Base-by-base conservation (phyloP, 2,113 vertebrate genomes). In the Entelurus aequoreus region DNA sequence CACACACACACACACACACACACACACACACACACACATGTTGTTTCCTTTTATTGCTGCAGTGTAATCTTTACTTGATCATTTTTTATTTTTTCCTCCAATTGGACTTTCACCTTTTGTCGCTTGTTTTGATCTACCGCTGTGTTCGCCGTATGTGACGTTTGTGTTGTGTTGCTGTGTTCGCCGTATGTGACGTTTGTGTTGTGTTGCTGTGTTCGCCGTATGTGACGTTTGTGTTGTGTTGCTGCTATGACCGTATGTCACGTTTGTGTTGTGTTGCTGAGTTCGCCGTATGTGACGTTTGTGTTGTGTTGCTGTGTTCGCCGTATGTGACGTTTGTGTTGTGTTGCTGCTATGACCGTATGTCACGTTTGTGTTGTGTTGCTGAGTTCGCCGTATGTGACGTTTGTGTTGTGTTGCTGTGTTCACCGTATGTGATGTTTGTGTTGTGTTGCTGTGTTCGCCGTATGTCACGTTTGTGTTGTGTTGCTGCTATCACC, bases 271-370 rank as follows among this genome's bases (percentile, higher is more conserved):
- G 28, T 28, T 28, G 28, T 28, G 28, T 28, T 28, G 28, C 28
- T 28, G 65, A 48, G 50, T 62, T 69, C 53, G 10, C 74, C 71
- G 63, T 74, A 77, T 74, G 71, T 44, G 15, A 6, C 28, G 60
- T 28, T 28, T 28, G 1, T 28, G 28, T 28, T 28, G 28, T 28
- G 28, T 28, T 28, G 28, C 28, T 28, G 65, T 50, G 50, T 58
- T 69, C 53, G 8, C 74, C 73, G 61, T 68, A 62, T 72, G 63
- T 67, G 60, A 68, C 72, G 63, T 72, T 71, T 71, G 74, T 47
- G 11, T 76, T 2, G n/a, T n/a, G n/a, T n/a, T n/a, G n/a, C n/a
- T n/a, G n/a, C n/a, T n/a, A n/a, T n/a, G n/a, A 3, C 28, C 28
- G 28, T 28, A 28, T 4, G 28, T 28, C 1, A 28, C 28, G 4